Base-by-base conservation (phyloP, 2,113 vertebrate genomes). In the Tachysurus vachellii region DNA sequence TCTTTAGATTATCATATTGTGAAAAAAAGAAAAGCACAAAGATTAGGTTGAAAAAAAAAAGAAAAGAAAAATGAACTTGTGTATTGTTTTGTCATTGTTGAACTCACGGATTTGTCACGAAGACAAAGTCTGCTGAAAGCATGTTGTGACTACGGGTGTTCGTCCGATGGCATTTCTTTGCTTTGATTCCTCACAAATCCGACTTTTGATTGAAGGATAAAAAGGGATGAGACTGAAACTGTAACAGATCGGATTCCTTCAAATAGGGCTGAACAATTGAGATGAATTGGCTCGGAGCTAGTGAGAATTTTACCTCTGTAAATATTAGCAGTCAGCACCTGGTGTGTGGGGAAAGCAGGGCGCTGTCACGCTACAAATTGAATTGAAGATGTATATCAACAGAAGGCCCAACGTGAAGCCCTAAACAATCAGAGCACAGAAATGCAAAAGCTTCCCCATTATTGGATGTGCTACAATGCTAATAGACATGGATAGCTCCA, bases 351-450 rank as follows among this genome's bases (percentile, higher is more conserved):
- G 88, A 88, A 87, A 50, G 88, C 84, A 82, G 70, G 59, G 86
- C 87, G 88, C 89, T 89, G 80, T 88, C 84, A 92, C 73, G 73
- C 70, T 77, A 76, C 83, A 89, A 90, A 91, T 88, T 80, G 86
- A 90, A 90, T 83, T 88, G 82, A 88, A 90, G 89, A 91, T 89
- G 81, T 90, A 89, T 90, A 87, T 89, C 83, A 87, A 88, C 90
- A 85, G 79, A 84, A 80, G 79, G 80, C 85, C 82, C 64, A 81
- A 62, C 77, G 53, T 77, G 84, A 54, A 71, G 83, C 66, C 80
- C 57, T 62, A 59, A 83, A 86, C 88, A 64, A 85, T 83, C 57
- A 76, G 73, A 84, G 54, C 54, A 66, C 57, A 21, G 75, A 80
- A 28, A 54, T 53, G 73, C 56, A 44, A 83, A 73, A 26, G 21